Evolutionary conservation across 2,113 vertebrate species (phyloP).

Genomic region (Lichenostomus cassidix): DNA sequence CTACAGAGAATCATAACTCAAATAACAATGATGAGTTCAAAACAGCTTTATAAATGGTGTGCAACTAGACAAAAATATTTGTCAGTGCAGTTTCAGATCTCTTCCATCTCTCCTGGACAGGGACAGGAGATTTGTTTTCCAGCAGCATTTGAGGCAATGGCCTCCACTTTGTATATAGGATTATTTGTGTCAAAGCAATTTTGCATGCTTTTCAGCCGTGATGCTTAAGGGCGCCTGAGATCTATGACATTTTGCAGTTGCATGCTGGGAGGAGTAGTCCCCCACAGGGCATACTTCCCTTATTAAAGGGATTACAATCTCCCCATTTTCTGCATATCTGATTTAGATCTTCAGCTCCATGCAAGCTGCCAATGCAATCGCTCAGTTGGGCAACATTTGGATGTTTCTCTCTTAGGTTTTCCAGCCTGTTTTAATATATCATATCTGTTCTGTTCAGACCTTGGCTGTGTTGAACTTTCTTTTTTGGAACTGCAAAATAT

Average conservation of each 20-base stretch:
- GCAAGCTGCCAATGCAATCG: background rate
- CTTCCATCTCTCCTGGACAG: background rate
- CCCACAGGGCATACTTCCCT: conserved; percentile 35
- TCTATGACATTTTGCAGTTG: conserved; percentile 5
- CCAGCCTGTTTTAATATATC: conserved; percentile 40
- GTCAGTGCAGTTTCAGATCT: background rate
- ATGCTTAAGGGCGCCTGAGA: background rate
- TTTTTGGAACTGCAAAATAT: conserved; percentile 61
- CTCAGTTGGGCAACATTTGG: conserved; percentile 16
- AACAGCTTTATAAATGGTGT: background rate
- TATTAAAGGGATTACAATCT: conserved; percentile 49
- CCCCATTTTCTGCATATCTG: conserved; percentile 40
- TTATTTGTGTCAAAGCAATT: conserved; percentile 59
- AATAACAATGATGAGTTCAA: background rate
- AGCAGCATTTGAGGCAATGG: background rate
- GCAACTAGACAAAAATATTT: background rate
- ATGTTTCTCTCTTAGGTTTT: conserved; percentile 17
- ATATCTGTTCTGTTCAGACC: conserved; percentile 53
- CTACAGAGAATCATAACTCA: background rate
- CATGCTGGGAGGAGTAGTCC: conserved; percentile 38
- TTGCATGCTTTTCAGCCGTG: background rate
- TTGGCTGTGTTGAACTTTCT: conserved; percentile 40
- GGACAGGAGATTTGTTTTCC: conserved; percentile 1
- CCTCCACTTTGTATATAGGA: background rate
- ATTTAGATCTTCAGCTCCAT: background rate